Evolutionary conservation across 2,113 vertebrate species (phyloP).

Genomic region (Mastomys coucha): DNA sequence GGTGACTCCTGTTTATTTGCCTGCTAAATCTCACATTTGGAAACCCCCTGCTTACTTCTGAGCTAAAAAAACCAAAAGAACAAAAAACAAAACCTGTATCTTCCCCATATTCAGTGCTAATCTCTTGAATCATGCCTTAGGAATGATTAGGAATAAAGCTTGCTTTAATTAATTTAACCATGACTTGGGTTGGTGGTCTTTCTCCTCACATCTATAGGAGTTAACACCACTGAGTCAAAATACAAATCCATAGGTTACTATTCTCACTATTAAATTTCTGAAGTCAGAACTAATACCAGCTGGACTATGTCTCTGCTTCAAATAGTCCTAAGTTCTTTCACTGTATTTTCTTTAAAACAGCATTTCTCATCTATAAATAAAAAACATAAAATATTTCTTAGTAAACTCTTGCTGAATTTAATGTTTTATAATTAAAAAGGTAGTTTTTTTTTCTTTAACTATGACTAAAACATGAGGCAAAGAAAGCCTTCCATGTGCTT

Average conservation of each 20-base stretch:
- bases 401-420: slow-evolving; percentile 25
- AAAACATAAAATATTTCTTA: slow-evolving; percentile 16
- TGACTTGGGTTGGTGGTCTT: not conserved
- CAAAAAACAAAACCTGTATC: not conserved
- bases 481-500: not conserved
- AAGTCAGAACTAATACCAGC: slow-evolving; percentile 22
- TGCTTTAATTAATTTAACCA: not conserved
- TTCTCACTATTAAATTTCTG: not conserved
- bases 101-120: not conserved
- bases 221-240: not conserved
- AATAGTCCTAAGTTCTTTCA: not conserved
- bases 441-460: not conserved
- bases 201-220: not conserved
- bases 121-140: not conserved
- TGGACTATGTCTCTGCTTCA: slow-evolving; percentile 1
- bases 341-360: slow-evolving; percentile 14
- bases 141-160: not conserved
- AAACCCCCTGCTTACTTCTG: not conserved
- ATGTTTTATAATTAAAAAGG: not conserved
- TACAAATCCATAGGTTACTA: not conserved
- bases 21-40: not conserved
- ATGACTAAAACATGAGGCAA: not conserved
- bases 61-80: not conserved
- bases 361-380: slow-evolving; percentile 2
- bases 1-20: not conserved